These are phyloP conservation scores for Clanis bilineata DNA, from an alignment of 2,888 invertebrate genomes.

Conservation along the genomic window DNA sequence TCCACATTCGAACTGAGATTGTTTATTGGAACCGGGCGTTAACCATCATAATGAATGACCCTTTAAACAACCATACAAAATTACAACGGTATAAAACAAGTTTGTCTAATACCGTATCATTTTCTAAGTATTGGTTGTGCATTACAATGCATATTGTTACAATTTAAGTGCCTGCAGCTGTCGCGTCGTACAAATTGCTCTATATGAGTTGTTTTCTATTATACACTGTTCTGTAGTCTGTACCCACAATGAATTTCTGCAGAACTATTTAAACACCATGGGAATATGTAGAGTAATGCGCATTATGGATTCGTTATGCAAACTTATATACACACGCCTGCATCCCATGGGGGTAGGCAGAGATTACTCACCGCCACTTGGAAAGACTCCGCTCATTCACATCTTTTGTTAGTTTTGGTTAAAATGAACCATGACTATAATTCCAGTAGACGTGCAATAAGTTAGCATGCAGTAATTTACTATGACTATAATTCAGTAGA, in stretches of 20 bases:
- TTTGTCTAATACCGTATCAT: background rate
- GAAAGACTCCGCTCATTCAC: too few species aligned
- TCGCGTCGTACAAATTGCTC: slow-evolving; percentile 9
- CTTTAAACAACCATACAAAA: too few species aligned
- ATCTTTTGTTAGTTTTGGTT: too few species aligned
- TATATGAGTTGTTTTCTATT: slow-evolving; percentile 5
- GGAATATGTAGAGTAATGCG: background rate
- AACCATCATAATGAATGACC: too few species aligned
- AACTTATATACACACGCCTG: background rate
- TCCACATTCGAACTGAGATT: too few species aligned
- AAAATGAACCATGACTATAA: too few species aligned
- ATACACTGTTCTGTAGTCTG: background rate
- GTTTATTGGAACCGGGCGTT: too few species aligned
- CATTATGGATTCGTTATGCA: background rate
- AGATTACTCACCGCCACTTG: too few species aligned
- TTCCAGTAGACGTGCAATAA: too few species aligned
- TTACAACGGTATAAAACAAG: background rate
- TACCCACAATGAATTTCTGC: background rate
- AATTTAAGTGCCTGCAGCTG: background rate
- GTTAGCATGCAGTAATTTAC: too few species aligned
- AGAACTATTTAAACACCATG: background rate
- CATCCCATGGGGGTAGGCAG: too few species aligned
- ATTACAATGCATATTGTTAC: slow-evolving; percentile 21
- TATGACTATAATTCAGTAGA: too few species aligned
- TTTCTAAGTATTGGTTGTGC: slow-evolving; percentile 2